Conservation (phyloP, 2,797 vertebrate genomes). For the Fringilla coelebs region DNA sequence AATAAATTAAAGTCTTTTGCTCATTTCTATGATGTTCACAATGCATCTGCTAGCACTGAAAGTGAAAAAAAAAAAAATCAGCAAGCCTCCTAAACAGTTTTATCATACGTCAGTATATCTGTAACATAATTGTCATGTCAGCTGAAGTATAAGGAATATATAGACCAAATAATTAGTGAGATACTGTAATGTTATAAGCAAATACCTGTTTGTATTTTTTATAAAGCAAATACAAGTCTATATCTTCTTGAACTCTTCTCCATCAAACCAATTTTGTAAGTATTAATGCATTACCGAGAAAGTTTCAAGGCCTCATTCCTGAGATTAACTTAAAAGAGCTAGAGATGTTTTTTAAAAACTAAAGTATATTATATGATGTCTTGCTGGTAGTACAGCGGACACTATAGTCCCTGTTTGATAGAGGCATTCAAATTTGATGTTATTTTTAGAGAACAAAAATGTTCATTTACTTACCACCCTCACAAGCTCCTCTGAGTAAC, state of each 20-base stretch:
- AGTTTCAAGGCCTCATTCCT: not conserved
- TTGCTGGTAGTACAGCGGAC: not conserved
- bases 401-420: not conserved
- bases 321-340: not conserved
- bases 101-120: not conserved
- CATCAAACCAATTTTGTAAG: not conserved
- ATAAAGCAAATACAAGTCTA: not conserved
- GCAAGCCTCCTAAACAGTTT: not conserved
- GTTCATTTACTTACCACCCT: not conserved
- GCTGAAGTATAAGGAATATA: not conserved
- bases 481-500: constrained; percentile 8
- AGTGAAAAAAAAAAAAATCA: not conserved
- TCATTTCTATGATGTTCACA: not conserved
- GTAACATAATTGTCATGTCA: not conserved
- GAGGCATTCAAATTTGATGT: not conserved
- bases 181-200: not conserved
- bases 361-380: not conserved
- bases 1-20: not conserved
- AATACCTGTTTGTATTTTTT: not conserved
- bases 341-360: not conserved
- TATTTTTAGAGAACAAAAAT: constrained; percentile 27
- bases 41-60: not conserved
- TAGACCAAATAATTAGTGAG: not conserved
- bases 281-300: not conserved
- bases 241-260: not conserved